Percentiles rank a stretch among this genome's conserved stretches.
phyloP scores from a whole-genome alignment of 2,113 vertebrate species.

The Scomber colias region DNA sequence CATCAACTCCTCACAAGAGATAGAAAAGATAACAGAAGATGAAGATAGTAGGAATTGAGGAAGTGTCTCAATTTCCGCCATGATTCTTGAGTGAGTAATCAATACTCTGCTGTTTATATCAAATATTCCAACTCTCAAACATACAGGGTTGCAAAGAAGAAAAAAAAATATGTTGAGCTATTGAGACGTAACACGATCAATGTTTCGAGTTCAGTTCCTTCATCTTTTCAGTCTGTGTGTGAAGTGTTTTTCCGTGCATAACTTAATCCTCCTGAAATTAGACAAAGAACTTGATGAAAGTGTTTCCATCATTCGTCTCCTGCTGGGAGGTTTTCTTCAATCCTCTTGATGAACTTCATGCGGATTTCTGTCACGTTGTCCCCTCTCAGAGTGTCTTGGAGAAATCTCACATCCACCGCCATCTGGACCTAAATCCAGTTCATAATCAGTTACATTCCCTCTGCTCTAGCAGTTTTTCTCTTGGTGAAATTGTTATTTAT shows the following conservation, averaged over 20 bases:
- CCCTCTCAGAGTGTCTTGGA: constrained; percentile 95
- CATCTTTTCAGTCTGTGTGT: constrained; percentile 25
- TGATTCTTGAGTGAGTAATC: not conserved
- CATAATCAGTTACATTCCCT: not conserved
- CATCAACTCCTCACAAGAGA: not conserved
- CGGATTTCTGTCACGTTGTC: constrained; percentile 97
- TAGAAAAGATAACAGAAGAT: not conserved
- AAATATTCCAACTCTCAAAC: not conserved
- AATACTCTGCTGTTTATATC: not conserved
- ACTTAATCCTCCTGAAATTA: constrained; percentile 5
- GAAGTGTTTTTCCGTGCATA: constrained; percentile 18
- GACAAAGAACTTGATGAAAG: not conserved
- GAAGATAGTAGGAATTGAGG: not conserved
- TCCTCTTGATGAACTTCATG: constrained; percentile 98
- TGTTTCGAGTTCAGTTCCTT: constrained; percentile 18
- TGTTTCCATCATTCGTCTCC: constrained; percentile 91
- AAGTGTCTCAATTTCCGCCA: not conserved
- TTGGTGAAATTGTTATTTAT: too few species aligned
- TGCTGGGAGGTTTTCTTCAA: constrained; percentile 97
- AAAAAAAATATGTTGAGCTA: not conserved
- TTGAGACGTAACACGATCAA: not conserved
- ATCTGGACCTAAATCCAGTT: constrained; percentile 92
- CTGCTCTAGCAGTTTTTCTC: not conserved
- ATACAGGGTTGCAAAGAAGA: constrained; percentile 11
- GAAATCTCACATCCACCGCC: constrained; percentile 98